These are phyloP conservation scores for Meloe dianella DNA, from an alignment of 2,888 invertebrate species.

Conservation along the genomic window DNA sequence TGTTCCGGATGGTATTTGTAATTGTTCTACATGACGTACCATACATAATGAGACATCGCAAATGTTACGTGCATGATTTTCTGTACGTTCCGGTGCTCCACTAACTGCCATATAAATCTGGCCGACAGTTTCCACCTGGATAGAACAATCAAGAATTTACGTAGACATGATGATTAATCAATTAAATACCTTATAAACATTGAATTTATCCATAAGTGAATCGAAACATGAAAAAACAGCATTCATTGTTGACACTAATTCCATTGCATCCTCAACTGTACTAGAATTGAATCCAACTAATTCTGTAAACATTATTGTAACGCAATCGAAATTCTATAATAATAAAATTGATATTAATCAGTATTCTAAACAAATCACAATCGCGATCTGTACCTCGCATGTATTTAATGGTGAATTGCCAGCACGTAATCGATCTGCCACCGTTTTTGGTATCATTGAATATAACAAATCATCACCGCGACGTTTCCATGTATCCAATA, in stretches of 20 bases:
- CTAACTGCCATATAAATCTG: constrained; percentile 91
- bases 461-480: constrained; percentile 86
- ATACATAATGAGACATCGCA: constrained; percentile 81
- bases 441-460: constrained; percentile 89
- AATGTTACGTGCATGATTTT: constrained; percentile 76
- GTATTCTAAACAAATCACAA: not conserved
- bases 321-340: constrained; percentile 74
- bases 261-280: constrained; percentile 71
- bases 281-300: constrained; percentile 67
- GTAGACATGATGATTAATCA: not conserved
- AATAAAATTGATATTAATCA: constrained; percentile 13
- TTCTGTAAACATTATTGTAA: constrained; percentile 82
- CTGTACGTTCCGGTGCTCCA: constrained; percentile 80
- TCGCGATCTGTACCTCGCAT: constrained; percentile 69
- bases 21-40: constrained; percentile 69
- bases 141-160: not conserved
- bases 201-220: constrained; percentile 79
- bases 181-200: constrained; percentile 85
- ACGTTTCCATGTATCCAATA: constrained; percentile 84
- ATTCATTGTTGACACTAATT: constrained; percentile 84
- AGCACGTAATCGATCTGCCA: constrained; percentile 79
- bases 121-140: constrained; percentile 91
- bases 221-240: constrained; percentile 86
- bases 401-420: constrained; percentile 80
- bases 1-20: constrained; percentile 67